phyloP scores from a whole-genome alignment of 2,797 vertebrate genomes.

The Hydrocynus forskahlii region DNA sequence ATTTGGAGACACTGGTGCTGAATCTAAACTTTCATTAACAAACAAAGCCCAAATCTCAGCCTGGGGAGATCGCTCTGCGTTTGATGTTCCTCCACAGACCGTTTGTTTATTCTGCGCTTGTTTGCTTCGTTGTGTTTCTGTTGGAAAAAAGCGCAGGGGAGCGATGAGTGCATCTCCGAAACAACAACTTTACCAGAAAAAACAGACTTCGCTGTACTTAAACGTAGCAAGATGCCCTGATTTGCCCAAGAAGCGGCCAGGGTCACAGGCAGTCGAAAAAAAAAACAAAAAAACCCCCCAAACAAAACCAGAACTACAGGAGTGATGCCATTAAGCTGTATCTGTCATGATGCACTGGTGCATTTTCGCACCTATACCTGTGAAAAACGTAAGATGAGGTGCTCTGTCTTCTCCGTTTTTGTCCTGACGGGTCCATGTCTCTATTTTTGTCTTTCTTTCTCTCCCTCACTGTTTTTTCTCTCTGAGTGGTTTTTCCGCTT shows the following conservation, averaged over 20 bases:
- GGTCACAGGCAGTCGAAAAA: too few relatives aligned
- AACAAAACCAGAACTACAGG: too few relatives aligned
- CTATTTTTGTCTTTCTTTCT: not conserved
- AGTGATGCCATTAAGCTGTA: too few relatives aligned
- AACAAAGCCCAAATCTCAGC: not conserved
- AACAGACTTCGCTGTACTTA: too few relatives aligned
- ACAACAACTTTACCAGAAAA: too few relatives aligned
- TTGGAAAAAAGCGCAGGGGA: not conserved
- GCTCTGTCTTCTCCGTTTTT: not conserved
- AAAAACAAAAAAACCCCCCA: too few relatives aligned
- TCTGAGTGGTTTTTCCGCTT: conserved; percentile 20
- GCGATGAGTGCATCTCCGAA: conserved; percentile 6
- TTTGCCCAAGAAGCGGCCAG: too few relatives aligned
- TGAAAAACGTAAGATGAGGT: not conserved
- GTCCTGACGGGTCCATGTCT: not conserved
- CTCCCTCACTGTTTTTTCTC: not conserved
- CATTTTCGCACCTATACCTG: not conserved
- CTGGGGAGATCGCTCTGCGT: not conserved
- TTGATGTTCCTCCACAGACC: not conserved
- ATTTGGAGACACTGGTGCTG: not conserved
- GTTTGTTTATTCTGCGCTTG: not conserved
- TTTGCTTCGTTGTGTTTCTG: not conserved
- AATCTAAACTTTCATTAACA: conserved; percentile 18
- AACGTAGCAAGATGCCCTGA: too few relatives aligned
- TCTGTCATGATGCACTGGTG: not conserved